Evolutionary conservation across 2,888 invertebrate genomes (phyloP), one percentile per base, ranked within the genome.

Genomic region (Mimumesa dahlbomi): DNA sequence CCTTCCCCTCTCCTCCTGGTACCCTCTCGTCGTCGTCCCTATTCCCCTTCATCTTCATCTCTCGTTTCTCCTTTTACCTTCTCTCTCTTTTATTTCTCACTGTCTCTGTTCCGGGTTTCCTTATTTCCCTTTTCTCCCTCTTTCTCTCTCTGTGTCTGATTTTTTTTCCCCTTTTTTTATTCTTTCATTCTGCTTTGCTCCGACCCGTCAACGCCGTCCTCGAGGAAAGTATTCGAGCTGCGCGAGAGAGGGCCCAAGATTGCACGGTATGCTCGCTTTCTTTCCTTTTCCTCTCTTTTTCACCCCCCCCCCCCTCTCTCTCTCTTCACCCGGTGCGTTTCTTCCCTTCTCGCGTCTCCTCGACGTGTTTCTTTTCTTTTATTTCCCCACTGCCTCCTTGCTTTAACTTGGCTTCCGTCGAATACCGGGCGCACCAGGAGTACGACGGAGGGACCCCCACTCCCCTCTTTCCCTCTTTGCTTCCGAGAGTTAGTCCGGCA

Each of bases 151-250:
- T n/a, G 21, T 16, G 21, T 11, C 18, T 18, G 29, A n/a, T 29
- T 50, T 25, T 38, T 14, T 9, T 14, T 16, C 50, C n/a, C 34
- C 6, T 46, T 16, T 50, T 48, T 38, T 43, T 45, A 49, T 48
- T 53, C 16, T 58, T 43, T 36, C 49, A 19, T 2, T 29, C 40
- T 34, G 42, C 56, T 66, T 62, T 42, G 31, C 58, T 14, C 61
- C 22, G 45, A 22, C 31, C 58, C 58, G 42, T 52, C 54, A 48
- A 34, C 57, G 34, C 42, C 71, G 46, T 65, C 64, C 66, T 52
- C 62, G 42, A 61, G 61, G 48, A 29, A 66, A 68, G 49, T 68
- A 75, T 74, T 73, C 68, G 48, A 25, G 57, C 29, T 16, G 4
- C 4, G 16, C 36, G 46, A 61, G 34, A 59, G 63, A 66, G 42